A percentile compares a stretch with the other conserved stretches of the same genome.
Conservation (phyloP, 2,113 vertebrate species). For the Orycteropus afer region DNA sequence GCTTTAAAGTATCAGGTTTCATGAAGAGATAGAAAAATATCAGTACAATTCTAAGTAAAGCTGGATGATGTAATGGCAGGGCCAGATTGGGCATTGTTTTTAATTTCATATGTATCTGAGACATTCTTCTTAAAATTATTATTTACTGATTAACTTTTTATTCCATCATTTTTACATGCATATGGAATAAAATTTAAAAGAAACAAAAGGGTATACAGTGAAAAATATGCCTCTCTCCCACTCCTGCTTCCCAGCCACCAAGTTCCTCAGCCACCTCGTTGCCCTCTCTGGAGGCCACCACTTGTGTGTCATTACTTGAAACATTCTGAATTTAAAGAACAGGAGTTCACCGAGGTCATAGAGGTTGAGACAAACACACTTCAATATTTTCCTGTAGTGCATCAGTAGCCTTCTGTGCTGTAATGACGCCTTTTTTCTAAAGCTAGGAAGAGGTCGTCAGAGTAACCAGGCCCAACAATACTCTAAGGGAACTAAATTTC, state of each 20-base stretch:
- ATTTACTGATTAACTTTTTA: background rate
- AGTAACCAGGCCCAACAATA: background rate
- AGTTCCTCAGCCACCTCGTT: background rate
- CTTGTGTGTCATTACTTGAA: background rate
- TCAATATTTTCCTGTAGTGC: background rate
- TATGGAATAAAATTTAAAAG: slow-evolving; percentile 5
- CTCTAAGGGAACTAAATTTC: background rate
- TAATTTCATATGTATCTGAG: background rate
- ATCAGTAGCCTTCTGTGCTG: background rate
- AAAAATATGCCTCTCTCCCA: background rate
- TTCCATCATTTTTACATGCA: background rate
- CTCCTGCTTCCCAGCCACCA: background rate
- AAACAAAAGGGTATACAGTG: background rate
- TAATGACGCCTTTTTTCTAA: background rate
- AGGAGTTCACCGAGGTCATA: background rate
- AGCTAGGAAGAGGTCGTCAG: background rate
- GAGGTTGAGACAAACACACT: background rate
- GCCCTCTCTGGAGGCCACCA: background rate
- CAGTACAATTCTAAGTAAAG: background rate
- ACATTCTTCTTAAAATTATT: slow-evolving; percentile 34
- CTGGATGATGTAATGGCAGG: background rate
- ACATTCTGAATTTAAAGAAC: background rate
- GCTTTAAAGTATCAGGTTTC: slow-evolving; percentile 25
- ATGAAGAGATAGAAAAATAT: background rate
- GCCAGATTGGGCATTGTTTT: background rate